Base-by-base conservation (phyloP, 2,888 invertebrate species). In the Lissonota sp. region DNA sequence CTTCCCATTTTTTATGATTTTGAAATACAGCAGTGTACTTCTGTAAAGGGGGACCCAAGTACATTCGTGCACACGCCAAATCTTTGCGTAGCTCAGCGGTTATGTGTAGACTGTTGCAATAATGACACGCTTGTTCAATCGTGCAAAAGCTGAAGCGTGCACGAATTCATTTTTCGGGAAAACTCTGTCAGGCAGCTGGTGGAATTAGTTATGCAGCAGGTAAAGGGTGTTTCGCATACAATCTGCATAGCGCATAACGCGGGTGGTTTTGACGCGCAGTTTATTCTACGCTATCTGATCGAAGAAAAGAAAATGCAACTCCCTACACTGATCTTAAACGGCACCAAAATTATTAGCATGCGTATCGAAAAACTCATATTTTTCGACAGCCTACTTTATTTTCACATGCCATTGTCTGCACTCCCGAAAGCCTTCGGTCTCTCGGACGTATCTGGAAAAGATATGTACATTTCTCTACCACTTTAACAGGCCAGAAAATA, bases 391-490 rank as follows among this genome's bases (percentile, higher is more conserved):
- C 64, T 86, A 6, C 88, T 86, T 80, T 89, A 87, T 77, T 85
- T 89, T 51, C 87, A 86, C 6, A 88, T 88, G 87, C 64, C 83
- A n/a, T 69, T 88, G 6, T 14, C 76, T 4, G 79, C 76, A 37
- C 44, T 89, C 7, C 86, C 87, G 5, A 87, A 87, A 82, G 84
- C 87, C 2, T 87, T 89, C 66, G 86, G 80, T 49, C 72, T 89
- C 6, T 26, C 26, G 3, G 26, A 26, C 26, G 26, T 3, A 3
- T 1, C 3, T 2, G 26, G 26, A 26, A 26, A 26, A 26, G 26
- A n/a, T n/a, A n/a, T n/a, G 86, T 0, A 83, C 84, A 58, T 88
- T 88, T 79, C 87, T 85, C 10, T 37, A 58, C 10, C n/a, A 37
- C 10, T 39, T 58, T n/a, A 39, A 58, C 10, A 37, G 57, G 8